Conservation (phyloP, 2,797 vertebrate genomes). For the Merluccius polli region DNA sequence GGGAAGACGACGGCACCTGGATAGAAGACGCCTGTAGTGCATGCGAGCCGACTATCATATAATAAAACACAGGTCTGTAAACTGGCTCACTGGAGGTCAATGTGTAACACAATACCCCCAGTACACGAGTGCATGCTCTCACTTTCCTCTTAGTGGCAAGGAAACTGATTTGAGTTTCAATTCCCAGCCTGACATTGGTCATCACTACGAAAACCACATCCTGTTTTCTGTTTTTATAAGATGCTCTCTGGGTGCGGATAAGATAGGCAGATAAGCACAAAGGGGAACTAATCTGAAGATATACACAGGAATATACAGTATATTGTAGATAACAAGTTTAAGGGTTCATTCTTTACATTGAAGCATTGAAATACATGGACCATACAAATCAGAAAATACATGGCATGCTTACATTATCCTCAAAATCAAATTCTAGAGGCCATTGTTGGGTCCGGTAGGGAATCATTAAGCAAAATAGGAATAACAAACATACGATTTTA, state of each 20-base stretch:
- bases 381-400: neutral
- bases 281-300: neutral
- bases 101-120: slow-evolving; percentile 47
- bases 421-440: neutral
- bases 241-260: neutral
- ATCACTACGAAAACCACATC: neutral
- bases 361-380: neutral
- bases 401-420: neutral
- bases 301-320: neutral
- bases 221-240: neutral
- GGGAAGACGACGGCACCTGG: neutral
- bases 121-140: slow-evolving; percentile 33
- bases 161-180: slow-evolving; percentile 22
- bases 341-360: neutral
- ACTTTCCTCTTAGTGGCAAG: slow-evolving; percentile 31
- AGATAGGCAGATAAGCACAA: neutral
- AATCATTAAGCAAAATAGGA: neutral
- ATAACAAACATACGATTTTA: neutral
- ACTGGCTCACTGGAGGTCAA: slow-evolving; percentile 28
- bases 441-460: neutral
- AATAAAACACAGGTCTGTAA: neutral
- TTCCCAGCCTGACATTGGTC: neutral
- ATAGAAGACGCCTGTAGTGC: neutral
- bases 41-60: neutral
- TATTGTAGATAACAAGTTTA: neutral